Evolutionary conservation across 2,888 invertebrate species (phyloP), one percentile per base, ranked within the genome.

Genomic region (Mythimna pallens): DNA sequence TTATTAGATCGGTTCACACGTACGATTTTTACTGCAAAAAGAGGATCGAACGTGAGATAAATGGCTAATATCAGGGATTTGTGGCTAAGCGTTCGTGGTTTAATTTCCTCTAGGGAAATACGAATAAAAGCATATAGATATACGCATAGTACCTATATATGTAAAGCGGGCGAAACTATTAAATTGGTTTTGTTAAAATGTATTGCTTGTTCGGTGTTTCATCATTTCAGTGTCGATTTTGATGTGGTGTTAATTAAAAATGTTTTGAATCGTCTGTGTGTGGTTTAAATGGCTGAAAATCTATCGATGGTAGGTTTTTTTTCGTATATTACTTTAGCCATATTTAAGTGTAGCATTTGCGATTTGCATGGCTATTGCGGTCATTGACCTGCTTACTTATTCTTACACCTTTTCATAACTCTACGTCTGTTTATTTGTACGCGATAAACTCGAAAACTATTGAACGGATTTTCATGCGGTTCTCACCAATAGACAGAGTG

Each of bases 31-130:
- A 86, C 80, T 77, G 83, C 81, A 75, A 81, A 79, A 81, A 73
- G 74, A 62, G 65, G 81, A 84, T 86, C 77, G 80, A 84, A 86
- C 86, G 86, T 86, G 86, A 85, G 85, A 86, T 85, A 84, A 86
- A 85, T 86, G 66, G 82, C 75, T 78, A 79, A 82, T 84, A 82
- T 82, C 69, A 55, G 59, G 75, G 81, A 79, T 81, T 85, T 82
- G 80, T 65, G 85, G 81, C 73, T 69, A 69, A 73, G 57, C 67
- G 62, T 63, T 70, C 62, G 66, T 63, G 73, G 73, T 86, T 80
- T 77, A 72, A 75, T 81, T 81, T 76, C 71, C 75, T 59, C 50
- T 65, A 55, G 83, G 82, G 85, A 82, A 85, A 83, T 82, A 70
- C 65, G 61, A 63, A 55, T 65, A 70, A 70, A 81, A 65, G 65